phyloP scores from a whole-genome alignment of 2,797 vertebrate species.

The Thamnophis elegans region DNA sequence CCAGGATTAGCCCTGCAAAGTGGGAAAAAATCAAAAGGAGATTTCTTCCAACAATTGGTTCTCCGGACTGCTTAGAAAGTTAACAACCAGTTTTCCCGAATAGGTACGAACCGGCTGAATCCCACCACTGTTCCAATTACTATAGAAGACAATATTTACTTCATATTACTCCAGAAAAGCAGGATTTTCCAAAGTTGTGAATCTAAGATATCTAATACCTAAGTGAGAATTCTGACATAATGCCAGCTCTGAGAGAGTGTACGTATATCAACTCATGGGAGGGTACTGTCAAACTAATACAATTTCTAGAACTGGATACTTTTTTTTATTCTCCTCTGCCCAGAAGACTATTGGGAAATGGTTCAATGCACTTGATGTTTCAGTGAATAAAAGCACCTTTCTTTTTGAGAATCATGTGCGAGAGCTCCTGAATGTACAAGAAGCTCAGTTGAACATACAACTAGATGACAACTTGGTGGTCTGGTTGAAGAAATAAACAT shows the following conservation, averaged over 20 bases:
- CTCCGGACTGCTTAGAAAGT: too few relatives aligned
- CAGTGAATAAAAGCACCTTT: neutral
- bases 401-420: neutral
- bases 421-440: neutral
- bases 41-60: too few relatives aligned
- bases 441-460: neutral
- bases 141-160: neutral
- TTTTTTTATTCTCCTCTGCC: neutral
- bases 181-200: neutral
- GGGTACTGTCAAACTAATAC: neutral
- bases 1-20: too few relatives aligned
- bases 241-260: neutral
- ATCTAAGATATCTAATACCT: neutral
- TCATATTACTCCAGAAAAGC: neutral
- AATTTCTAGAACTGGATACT: neutral
- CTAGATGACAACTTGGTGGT: neutral
- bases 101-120: too few relatives aligned
- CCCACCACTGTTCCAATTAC: too few relatives aligned
- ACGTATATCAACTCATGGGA: neutral
- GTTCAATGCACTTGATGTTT: neutral
- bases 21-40: too few relatives aligned
- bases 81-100: too few relatives aligned
- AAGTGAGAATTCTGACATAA: neutral
- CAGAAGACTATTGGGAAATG: neutral
- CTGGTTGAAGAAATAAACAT: conserved; percentile 13